Base-by-base conservation (phyloP, 1,140 invertebrate genomes). In the Nautilus pompilius region DNA sequence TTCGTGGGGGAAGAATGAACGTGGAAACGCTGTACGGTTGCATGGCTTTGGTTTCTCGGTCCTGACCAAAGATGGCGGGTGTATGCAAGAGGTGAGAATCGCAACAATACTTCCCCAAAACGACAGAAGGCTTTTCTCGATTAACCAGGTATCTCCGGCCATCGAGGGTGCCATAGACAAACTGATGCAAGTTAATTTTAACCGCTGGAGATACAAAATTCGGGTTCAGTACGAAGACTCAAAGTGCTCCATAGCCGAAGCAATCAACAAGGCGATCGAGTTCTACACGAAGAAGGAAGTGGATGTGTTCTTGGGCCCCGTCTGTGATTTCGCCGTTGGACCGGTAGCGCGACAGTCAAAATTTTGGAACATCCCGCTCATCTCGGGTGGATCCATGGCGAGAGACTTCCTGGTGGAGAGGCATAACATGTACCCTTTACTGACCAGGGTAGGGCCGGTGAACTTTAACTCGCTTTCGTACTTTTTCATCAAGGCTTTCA, bases 281-380 rank as follows among this genome's bases (percentile, higher is more conserved):
- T 72, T 75, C 36, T 78, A 72, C 62, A 69, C 75, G 24, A 46
- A 65, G 5, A 46, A 48, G 17, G 58, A 67, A 24, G 60, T 66
- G 10, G 91, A 95, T 82, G 92, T 90, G 0, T 92, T 95, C 75
- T 86, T 96, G 72, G 93, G 93, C 0, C 90, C 93, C 2, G 88
- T 93, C 2, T 95, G 92, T 80, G 92, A 93, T 70, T 96, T 94
- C 80, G 92, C 92, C 1, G 86, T 95, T 58, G 92, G 93, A 1
- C 93, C 93, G 1, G 91, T 96, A 2, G 89, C 91, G 2, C 85
- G 93, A 22, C 95, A 94, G 76, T 88, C 91, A 1, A 88, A 89
- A n/a, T 87, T 87, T n/a, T 96, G 93, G 93, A 69, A 88, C 2
- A 90, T 94, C 22, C 93, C 93, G 0, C 87, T 95, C 2, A 74